Evolutionary conservation across 2,113 vertebrate species (phyloP), one percentile per base, ranked within the genome.

Genomic region (Eptesicus fuscus): DNA sequence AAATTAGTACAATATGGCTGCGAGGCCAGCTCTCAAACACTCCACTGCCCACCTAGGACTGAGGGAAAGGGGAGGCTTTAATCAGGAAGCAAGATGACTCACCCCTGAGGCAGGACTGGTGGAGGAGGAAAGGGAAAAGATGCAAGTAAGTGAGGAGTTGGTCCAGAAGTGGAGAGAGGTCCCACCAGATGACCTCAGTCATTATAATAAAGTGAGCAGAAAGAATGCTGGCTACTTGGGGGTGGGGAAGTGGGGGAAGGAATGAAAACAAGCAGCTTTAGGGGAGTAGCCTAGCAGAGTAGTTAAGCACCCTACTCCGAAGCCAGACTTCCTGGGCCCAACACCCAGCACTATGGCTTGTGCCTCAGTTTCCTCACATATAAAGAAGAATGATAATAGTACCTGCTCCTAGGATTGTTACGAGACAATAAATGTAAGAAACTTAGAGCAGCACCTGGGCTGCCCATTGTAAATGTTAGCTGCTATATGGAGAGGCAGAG

Each of bases 381-480:
- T 63, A 63, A 65, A 70, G 69, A 85, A 78, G 30, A 65, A 79
- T 9, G n/a, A 47, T 28, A 71, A 77, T 14, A 23, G 76, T 14
- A 67, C 11, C 90, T 61, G 63, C 42, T 92, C 40, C 37, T 10
- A 61, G 49, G 35, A 65, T 10, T 87, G 56, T 20, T 28, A 22
- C 53, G 83, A 95, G 91, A 84, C 51, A 85, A 96, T 67, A 9
- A 16, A 78, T 71, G 61, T 44, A 73, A 51, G 65, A 49, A 70
- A 91, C 90, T 83, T 13, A 83, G 91, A 74, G 76, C n/a, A 53
- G 85, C 93, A 95, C 88, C 95, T 88, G 92, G 95, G 89, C 77
- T 82, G 69, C 85, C 70, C 78, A 65, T 88, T 92, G 88, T 86
- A 86, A 86, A 49, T 90, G 88, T 25, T 51, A 83, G 80, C 90